Conservation (phyloP, 2,113 vertebrate genomes). For the Hiodon alosoides region DNA sequence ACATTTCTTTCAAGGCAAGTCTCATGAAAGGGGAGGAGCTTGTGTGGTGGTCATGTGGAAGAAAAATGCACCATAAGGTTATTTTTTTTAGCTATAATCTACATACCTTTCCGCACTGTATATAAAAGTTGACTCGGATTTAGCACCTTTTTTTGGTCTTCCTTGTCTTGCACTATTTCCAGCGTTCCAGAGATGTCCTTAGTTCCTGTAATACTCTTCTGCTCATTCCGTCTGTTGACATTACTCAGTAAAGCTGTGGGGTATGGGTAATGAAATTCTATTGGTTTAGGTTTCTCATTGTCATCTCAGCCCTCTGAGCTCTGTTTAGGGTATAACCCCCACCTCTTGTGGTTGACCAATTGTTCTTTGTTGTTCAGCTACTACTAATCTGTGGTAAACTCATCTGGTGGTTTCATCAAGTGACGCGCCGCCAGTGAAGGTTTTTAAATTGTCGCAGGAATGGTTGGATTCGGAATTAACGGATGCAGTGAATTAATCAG, state of each 20-base stretch:
- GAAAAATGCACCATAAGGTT: neutral
- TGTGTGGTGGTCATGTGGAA: neutral
- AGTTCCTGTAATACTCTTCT: conserved; percentile 28
- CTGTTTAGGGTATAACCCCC: neutral
- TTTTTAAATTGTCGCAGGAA: too few relatives aligned
- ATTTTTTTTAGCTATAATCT: conserved; percentile 15
- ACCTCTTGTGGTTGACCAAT: too few relatives aligned
- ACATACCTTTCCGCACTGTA: conserved; percentile 32
- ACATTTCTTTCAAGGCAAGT: neutral
- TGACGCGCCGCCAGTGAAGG: too few relatives aligned
- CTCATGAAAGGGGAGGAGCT: too few relatives aligned
- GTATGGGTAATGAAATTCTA: neutral
- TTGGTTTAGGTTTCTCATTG: conserved; percentile 24
- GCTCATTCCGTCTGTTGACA: conserved; percentile 56
- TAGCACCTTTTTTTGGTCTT: conserved; percentile 70
- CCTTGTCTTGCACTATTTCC: conserved; percentile 84
- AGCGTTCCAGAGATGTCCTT: conserved; percentile 65
- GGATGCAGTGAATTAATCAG: too few relatives aligned
- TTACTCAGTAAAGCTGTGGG: neutral
- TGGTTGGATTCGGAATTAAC: too few relatives aligned
- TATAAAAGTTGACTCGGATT: conserved; percentile 40
- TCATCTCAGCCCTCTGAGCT: neutral
- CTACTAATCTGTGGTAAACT: too few relatives aligned
- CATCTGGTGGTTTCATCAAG: too few relatives aligned
- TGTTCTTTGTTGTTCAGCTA: too few relatives aligned